phyloP scores from a whole-genome alignment of 2,113 vertebrate species.

The Pelecanus crispus region DNA sequence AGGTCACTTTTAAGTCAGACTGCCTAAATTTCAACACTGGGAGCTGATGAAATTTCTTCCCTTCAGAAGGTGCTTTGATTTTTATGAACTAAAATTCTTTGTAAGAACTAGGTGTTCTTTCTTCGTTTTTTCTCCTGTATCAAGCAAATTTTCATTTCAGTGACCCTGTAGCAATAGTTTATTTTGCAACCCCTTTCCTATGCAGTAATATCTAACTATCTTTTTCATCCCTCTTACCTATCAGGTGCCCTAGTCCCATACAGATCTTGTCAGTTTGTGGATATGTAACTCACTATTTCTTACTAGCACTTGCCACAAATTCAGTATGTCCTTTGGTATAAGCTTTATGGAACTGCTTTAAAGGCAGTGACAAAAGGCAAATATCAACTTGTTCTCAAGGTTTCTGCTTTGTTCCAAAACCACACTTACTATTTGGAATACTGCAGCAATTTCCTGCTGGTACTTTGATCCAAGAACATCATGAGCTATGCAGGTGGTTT shows the following conservation, averaged over 20 bases:
- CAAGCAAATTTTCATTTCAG: background rate
- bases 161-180: background rate
- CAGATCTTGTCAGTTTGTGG: background rate
- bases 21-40: background rate
- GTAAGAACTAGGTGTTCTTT: background rate
- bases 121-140: background rate
- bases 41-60: background rate
- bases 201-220: background rate
- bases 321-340: background rate
- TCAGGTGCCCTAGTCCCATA: background rate
- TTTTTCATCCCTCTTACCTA: background rate
- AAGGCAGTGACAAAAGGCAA: background rate
- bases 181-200: background rate
- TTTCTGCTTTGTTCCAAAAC: constrained; percentile 28
- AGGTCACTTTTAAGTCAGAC: background rate
- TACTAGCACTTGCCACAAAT: background rate
- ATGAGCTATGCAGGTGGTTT: constrained; percentile 54
- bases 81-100: background rate
- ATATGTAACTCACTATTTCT: background rate
- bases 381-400: background rate
- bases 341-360: background rate
- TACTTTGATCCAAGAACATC: constrained; percentile 45
- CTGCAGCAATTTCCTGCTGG: constrained; percentile 11
- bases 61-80: background rate
- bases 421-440: constrained; percentile 17